Evolutionary conservation across 2,797 vertebrate genomes (phyloP).

Genomic region (Pteronotus mesoamericanus): DNA sequence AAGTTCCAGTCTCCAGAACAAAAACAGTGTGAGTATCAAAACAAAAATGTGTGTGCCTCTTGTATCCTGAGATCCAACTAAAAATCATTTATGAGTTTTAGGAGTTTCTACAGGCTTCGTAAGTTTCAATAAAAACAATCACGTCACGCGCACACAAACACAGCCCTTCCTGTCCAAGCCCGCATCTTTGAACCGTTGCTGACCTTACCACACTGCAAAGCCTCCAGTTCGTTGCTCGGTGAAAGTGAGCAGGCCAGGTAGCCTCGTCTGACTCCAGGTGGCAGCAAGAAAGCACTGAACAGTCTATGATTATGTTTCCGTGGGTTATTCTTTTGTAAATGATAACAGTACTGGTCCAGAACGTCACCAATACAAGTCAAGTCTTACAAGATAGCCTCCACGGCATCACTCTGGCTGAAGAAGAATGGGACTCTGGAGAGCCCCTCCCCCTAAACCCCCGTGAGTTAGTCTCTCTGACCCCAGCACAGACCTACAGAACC

Average conservation of each 20-base stretch:
- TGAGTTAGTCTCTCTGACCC: accelerated
- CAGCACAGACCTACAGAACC: neutral
- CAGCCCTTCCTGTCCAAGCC: neutral
- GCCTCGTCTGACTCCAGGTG: too few relatives aligned
- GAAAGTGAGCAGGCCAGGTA: too few relatives aligned
- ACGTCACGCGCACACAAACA: neutral
- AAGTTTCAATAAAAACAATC: neutral
- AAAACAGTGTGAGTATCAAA: too few relatives aligned
- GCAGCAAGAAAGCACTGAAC: neutral
- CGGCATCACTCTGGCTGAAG: neutral
- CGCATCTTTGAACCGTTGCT: neutral
- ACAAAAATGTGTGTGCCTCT: neutral
- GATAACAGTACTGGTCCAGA: neutral
- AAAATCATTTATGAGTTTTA: neutral
- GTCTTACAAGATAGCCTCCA: neutral
- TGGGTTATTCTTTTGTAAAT: neutral
- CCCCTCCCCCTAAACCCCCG: accelerated
- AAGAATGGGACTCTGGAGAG: accelerated
- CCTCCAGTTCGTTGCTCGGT: too few relatives aligned
- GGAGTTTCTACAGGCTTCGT: neutral
- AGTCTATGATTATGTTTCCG: neutral
- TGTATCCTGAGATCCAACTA: neutral
- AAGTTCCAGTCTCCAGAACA: neutral
- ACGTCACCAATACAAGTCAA: accelerated
- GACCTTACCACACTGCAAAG: too few relatives aligned